Evolutionary conservation across 2,113 vertebrate genomes (phyloP).

Genomic region (Triplophysa dalaica): DNA sequence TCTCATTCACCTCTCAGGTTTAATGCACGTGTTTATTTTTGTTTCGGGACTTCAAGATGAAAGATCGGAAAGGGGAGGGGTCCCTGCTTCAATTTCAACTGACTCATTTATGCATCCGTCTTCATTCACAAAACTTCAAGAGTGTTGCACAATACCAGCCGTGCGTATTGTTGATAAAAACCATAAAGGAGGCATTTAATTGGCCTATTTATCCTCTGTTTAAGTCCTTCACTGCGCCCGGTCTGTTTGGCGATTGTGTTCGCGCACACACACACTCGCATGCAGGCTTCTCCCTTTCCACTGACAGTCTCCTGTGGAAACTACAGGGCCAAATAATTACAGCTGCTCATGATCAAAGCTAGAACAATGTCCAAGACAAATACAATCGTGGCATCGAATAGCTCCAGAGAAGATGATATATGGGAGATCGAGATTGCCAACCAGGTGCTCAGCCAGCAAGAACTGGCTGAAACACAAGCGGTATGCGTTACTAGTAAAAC

Average conservation of each 20-base stretch:
- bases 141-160: constrained; percentile 56
- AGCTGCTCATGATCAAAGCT: constrained; percentile 75
- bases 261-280: constrained; percentile 21
- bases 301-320: constrained; percentile 68
- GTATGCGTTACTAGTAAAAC: constrained; percentile 53
- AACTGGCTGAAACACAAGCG: constrained; percentile 59
- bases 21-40: constrained; percentile 67
- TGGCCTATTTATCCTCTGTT: constrained; percentile 61
- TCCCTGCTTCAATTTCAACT: constrained; percentile 61
- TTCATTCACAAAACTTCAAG: constrained; percentile 54
- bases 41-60: constrained; percentile 58
- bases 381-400: constrained; percentile 67
- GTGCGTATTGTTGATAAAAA: constrained; percentile 64
- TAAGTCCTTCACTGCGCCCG: constrained; percentile 47
- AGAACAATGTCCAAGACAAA: constrained; percentile 74
- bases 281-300: constrained; percentile 67
- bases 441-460: constrained; percentile 61
- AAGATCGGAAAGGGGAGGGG: constrained; percentile 53
- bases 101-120: constrained; percentile 65
- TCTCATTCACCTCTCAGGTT: constrained; percentile 67
- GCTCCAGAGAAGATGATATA: constrained; percentile 64
- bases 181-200: constrained; percentile 67
- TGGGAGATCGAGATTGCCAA: constrained; percentile 63
- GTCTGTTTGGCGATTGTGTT: constrained; percentile 54
- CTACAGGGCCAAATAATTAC: constrained; percentile 70